Base-by-base conservation (phyloP, 1,140 invertebrate genomes). In the Drosophila trapezifrons region DNA sequence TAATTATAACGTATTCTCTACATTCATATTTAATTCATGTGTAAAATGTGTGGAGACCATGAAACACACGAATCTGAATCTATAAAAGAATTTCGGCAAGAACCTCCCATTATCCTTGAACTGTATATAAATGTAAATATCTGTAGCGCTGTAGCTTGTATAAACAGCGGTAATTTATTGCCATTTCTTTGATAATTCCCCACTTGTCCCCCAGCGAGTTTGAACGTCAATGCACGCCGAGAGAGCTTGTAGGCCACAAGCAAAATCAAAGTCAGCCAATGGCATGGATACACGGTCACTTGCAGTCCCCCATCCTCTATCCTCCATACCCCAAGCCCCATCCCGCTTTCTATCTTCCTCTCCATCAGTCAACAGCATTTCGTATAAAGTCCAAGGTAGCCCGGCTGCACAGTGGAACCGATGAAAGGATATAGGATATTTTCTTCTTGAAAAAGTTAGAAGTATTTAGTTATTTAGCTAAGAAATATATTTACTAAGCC, bases 161-260 rank as follows among this genome's bases (percentile, higher is more conserved):
- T 54, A 85, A 78, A 69, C 76, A 82, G 18, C 22, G 74, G 51
- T 78, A 82, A 87, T 82, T 87, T 82, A 86, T 87, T 60, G 79
- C 83, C 55, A 82, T 86, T 81, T 81, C 69, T 75, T 81, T 52
- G 51, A 75, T 60, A 40, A 65, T 70, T 80, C 60, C 32, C 47
- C 59, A 65, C 47, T 59, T 56, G 57, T 62, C 79, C 56, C 56
- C 78, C 78, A 55, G 43, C 60, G 80, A 65, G 62, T 73, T 72
- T 83, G 80, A 65, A 84, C 75, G 80, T 80, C 76, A 79, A 76
- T 78, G 80, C 45, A 77, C 62, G 71, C 45, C 25, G 45, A 45
- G 52, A 46, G 52, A 46, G 59, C 46, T 63, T 76, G 71, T 74
- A 76, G 73, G 70, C 73, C 71, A 75, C 32, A 51, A 71, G 47